Conservation (phyloP, 2,113 vertebrate species). For the Phocoena sinus region DNA sequence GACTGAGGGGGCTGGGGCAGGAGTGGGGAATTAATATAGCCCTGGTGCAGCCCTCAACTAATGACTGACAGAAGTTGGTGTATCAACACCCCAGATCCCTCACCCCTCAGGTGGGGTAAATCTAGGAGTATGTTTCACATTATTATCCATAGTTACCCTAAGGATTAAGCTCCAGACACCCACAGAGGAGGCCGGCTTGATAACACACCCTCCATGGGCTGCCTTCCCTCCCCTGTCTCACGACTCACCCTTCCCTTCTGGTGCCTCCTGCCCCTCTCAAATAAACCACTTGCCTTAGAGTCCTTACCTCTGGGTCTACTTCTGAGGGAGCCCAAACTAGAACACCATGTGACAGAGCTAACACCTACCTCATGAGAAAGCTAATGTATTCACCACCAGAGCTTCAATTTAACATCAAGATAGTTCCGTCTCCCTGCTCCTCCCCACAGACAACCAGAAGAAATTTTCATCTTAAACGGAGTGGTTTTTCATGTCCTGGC, state of each 20-base stretch:
- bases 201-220: neutral
- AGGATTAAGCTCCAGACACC: neutral
- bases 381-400: too few relatives aligned
- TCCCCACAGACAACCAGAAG: neutral
- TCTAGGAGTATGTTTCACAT: neutral
- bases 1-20: too few relatives aligned
- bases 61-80: neutral
- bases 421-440: neutral
- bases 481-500: too few relatives aligned
- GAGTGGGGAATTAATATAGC: neutral
- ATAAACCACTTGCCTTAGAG: neutral
- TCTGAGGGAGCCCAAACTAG: neutral
- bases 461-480: neutral
- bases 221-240: neutral
- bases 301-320: neutral
- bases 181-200: neutral
- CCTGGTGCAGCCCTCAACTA: neutral
- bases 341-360: neutral
- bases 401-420: neutral
- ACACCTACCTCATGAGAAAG: neutral
- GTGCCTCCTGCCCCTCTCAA: neutral
- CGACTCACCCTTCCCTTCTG: too few relatives aligned
- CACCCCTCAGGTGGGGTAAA: too few relatives aligned
- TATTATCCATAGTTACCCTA: too few relatives aligned
- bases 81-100: neutral